Evolutionary conservation across 2,797 vertebrate species (phyloP).

Genomic region (Pempheris klunzingeri): DNA sequence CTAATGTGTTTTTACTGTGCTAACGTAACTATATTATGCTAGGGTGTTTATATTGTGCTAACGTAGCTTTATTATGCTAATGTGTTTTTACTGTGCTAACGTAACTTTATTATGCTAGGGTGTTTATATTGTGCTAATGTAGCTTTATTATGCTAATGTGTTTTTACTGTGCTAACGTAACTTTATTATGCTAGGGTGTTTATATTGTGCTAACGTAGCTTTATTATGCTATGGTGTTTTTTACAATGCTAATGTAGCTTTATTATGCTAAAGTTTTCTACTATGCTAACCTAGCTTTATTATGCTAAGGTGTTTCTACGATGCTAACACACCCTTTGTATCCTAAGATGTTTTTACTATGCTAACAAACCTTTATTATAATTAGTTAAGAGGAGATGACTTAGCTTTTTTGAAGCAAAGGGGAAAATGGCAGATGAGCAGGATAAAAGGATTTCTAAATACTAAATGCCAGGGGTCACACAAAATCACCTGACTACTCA

Average conservation of each 20-base stretch:
- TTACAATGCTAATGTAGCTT: not conserved
- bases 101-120: not conserved
- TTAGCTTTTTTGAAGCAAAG: not conserved
- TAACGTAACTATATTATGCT: not conserved
- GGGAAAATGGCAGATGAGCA: not conserved
- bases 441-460: not conserved
- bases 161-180: not conserved
- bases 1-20: too few relatives aligned
- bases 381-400: not conserved
- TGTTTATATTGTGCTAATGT: not conserved
- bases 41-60: too few relatives aligned
- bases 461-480: not conserved
- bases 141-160: too few relatives aligned
- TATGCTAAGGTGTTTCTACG: too few relatives aligned
- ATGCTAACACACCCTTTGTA: not conserved
- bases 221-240: not conserved
- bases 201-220: not conserved
- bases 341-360: too few relatives aligned
- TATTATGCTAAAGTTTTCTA: too few relatives aligned
- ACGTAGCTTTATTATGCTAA: too few relatives aligned
- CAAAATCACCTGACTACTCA: not conserved
- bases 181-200: not conserved
- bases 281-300: too few relatives aligned
- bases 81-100: too few relatives aligned
- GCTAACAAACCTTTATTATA: too few relatives aligned